phyloP scores from a whole-genome alignment of 2,113 vertebrate genomes.

The Odocoileus hemionus region DNA sequence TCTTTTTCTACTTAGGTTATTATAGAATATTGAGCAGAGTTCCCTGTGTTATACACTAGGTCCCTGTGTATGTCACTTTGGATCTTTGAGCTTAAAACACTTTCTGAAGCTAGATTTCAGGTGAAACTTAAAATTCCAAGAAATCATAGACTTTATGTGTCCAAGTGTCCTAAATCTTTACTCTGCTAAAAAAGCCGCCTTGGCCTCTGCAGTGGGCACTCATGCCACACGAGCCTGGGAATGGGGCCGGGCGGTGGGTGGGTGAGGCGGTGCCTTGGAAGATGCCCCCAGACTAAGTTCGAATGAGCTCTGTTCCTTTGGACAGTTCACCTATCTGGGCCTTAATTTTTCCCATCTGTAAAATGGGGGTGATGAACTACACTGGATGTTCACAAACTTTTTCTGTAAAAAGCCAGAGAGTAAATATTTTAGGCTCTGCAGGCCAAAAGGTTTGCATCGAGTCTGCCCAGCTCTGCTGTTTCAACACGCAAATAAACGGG shows the following conservation, averaged over 20 bases:
- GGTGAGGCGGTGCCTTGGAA: neutral
- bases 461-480: neutral
- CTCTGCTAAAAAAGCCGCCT: neutral
- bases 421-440: neutral
- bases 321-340: neutral
- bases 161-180: neutral
- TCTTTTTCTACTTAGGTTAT: neutral
- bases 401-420: neutral
- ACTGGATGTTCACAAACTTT: neutral
- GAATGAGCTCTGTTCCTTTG: neutral
- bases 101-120: neutral
- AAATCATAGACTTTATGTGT: neutral
- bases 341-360: neutral
- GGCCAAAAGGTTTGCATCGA: neutral
- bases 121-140: slow-evolving; percentile 23
- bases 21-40: neutral
- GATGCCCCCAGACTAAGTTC: neutral
- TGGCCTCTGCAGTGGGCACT: neutral
- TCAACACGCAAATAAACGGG: neutral
- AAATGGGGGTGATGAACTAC: neutral
- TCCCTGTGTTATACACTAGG: neutral
- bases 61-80: neutral
- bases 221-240: rapidly evolving
- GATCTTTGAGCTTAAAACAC: neutral
- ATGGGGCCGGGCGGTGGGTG: neutral